Evolutionary conservation across 2,113 vertebrate species (phyloP), one percentile per base, ranked within the genome.

Genomic region (Nanorana parkeri): DNA sequence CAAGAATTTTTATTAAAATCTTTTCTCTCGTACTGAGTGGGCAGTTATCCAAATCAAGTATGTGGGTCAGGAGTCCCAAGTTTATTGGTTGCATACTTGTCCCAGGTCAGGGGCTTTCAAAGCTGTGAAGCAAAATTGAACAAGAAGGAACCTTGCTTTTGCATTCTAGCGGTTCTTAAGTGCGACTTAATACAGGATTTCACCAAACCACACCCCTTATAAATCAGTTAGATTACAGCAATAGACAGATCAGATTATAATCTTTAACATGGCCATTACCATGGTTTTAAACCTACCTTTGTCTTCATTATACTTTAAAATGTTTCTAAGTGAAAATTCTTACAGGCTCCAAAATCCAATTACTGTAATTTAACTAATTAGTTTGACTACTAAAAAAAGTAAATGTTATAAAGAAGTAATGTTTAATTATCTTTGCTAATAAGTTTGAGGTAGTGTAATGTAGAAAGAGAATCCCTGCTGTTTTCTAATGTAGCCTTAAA

Each of bases 401-500:
- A 67, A 58, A 83, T 83, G 71, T 83, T 83, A 72, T 75, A 74
- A 82, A 41, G 72, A 68, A 75, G 63, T 68, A 68, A 83, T 83
- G 80, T 83, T 83, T 83, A 83, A 83, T 83, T 83, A 83, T 83
- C 80, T 83, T 83, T 76, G 71, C 64, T 83, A 83, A 83, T 83
- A 83, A 58, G 80, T 83, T 83, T 83, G 68, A 83, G 80, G 71
- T 75, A 83, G 72, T 64, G 56, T 83, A 83, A 83, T 83, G 80
- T 55, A 83, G 54, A 75, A 82, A 76, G 51, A 76, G 80, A 76
- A 68, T 76, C 73, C 80, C 80, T 47, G 80, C 80, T 76, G 80
- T 76, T 75, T 76, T 83, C 52, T 83, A 75, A 83, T 83, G 64
- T 83, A 58, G 80, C 71, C 65, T 76, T 83, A 83, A 83, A 83